phyloP scores from a whole-genome alignment of 2,797 vertebrate genomes.

The Chelon labrosus region DNA sequence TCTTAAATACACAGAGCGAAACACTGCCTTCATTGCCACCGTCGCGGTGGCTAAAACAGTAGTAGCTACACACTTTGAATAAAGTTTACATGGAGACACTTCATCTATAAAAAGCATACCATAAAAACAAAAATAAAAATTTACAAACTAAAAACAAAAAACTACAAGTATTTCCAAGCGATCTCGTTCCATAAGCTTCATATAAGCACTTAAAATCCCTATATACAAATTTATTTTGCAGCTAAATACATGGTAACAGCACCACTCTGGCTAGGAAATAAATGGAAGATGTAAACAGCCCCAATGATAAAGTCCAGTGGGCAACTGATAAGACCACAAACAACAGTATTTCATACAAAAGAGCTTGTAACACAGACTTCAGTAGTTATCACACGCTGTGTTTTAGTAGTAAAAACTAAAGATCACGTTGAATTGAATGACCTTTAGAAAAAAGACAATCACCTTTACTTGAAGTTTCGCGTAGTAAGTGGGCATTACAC shows the following conservation, averaged over 20 bases:
- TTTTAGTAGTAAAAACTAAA: conserved; percentile 80
- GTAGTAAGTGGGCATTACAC: conserved; percentile 72
- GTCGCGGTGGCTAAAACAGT: conserved; percentile 74
- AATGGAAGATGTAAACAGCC: conserved; percentile 85
- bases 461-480: conserved; percentile 71
- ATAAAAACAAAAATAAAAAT: conserved; percentile 81
- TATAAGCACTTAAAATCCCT: conserved; percentile 93
- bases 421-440: conserved; percentile 65
- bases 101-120: conserved; percentile 83
- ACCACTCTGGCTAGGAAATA: conserved; percentile 84
- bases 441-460: conserved; percentile 64
- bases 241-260: conserved; percentile 86
- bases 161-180: conserved; percentile 81
- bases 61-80: conserved; percentile 83
- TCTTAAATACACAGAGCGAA: conserved; percentile 80
- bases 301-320: conserved; percentile 83
- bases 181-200: conserved; percentile 87
- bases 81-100: conserved; percentile 80
- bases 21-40: conserved; percentile 80
- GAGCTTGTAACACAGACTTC: conserved; percentile 82
- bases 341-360: conserved; percentile 83
- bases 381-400: conserved; percentile 83
- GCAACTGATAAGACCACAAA: conserved; percentile 83
- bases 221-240: conserved; percentile 97
- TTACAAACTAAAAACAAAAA: conserved; percentile 74